Base-by-base conservation (phyloP, 2,113 vertebrate genomes). In the Lepus americanus region DNA sequence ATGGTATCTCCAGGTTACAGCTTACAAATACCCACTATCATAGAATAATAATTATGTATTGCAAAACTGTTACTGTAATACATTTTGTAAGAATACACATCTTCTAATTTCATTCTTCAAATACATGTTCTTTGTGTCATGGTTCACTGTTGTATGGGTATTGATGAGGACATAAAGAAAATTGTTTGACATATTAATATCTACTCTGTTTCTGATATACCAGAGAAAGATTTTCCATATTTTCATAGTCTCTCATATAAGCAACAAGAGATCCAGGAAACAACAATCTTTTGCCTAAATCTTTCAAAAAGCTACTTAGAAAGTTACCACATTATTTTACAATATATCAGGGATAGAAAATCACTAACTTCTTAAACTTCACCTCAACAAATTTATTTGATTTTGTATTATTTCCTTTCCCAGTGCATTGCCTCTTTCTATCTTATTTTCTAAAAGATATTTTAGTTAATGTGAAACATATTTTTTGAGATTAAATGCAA, bases 111-210 rank as follows among this genome's bases (percentile, higher is more conserved):
- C 3, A 29, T 1, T 73, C 25, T 61, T 74, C 29, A 67, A 67
- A 11, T 29, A 2, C 12, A n/a, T 1, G 0, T 17, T 74, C 8
- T 9, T n/a, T 53, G 8, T 10, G 3, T 2, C 4, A 7, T 77
- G 14, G 10, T 31, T 4, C 6, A 33, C 25, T 1, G 13, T 22
- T 2, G 0, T 9, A 12, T 1, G n/a, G 51, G 3, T 44, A 3
- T n/a, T 55, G 4, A 27, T 31, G 8, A 77, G 0, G 1, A n/a
- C 5, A 19, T 8, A 55, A 39, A 10, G 9, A 49, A 2, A 20
- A 67, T 1, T 0, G 3, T 13, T 1, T 78, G 6, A 33, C 17
- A 29, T 1, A 5, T n/a, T 72, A 33, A 10, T n/a, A 49, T 6
- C 66, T 5, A 20, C 19, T 33, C 27, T 73, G 16, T 25, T 80